phyloP scores from a whole-genome alignment of 2,888 invertebrate species.

The Magallana nippona region DNA sequence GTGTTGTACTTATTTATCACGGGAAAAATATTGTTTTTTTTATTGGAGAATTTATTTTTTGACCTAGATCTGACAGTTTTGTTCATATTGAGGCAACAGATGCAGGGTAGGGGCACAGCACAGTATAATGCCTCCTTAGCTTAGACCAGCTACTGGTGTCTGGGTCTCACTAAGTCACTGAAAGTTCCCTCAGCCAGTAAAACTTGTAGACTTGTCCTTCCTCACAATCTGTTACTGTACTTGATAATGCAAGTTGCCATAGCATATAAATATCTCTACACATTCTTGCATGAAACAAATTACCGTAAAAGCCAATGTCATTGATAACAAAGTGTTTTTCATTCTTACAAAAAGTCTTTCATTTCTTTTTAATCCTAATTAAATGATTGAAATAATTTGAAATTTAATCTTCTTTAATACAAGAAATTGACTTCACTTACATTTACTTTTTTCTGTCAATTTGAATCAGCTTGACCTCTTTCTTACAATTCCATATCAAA shows the following conservation, averaged over 20 bases:
- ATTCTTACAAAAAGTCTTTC: too few species aligned
- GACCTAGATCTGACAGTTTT: constrained; percentile 36
- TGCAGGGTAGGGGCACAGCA: constrained; percentile 12
- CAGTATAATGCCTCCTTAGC: not conserved
- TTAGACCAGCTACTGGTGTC: not conserved
- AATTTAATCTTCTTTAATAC: too few species aligned
- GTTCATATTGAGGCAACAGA: constrained; percentile 27
- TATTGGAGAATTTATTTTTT: constrained; percentile 37
- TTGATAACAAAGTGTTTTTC: too few species aligned
- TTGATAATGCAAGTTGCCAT: not conserved
- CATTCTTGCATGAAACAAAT: too few species aligned
- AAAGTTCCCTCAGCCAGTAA: not conserved
- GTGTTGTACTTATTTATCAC: not conserved
- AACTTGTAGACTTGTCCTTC: not conserved
- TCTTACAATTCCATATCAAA: too few species aligned
- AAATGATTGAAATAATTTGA: too few species aligned
- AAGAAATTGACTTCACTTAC: too few species aligned
- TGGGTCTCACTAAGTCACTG: not conserved
- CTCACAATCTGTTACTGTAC: not conserved
- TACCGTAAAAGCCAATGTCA: too few species aligned
- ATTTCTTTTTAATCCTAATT: too few species aligned
- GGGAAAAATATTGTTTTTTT: not conserved
- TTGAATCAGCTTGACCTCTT: too few species aligned
- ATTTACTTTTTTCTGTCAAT: too few species aligned
- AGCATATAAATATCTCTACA: not conserved